phyloP scores from a whole-genome alignment of 2,113 vertebrate genomes.

The Rutilus rutilus region DNA sequence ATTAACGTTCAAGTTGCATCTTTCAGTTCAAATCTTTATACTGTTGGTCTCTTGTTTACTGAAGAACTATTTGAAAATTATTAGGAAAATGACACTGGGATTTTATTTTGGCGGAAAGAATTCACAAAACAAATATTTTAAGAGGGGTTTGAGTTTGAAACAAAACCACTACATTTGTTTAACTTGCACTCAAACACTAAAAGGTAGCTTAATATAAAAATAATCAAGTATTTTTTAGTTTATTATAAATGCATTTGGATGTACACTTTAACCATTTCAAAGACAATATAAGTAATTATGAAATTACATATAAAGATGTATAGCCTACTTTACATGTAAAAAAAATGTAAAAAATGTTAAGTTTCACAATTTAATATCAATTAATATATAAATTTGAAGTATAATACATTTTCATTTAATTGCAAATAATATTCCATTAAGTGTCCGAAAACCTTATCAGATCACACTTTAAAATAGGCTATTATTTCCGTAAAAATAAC shows the following conservation, averaged over 20 bases:
- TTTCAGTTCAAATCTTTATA: background rate
- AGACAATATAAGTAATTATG: background rate
- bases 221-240: background rate
- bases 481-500: background rate
- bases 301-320: background rate
- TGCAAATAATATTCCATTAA: too few species aligned
- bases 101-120: too few species aligned
- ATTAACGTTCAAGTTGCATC: background rate
- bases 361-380: background rate
- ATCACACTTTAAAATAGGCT: background rate
- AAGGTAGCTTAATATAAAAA: too few species aligned
- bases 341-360: background rate
- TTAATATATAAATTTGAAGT: background rate
- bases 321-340: too few species aligned
- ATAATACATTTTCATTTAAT: background rate
- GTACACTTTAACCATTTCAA: background rate
- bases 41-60: background rate
- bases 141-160: background rate
- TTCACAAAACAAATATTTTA: background rate
- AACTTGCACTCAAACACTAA: background rate
- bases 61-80: background rate
- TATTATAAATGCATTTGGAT: background rate
- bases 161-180: background rate
- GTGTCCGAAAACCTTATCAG: background rate
- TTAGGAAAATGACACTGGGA: too few species aligned